These are phyloP conservation scores for Gobionotothen gibberifrons DNA, from an alignment of 2,797 vertebrate genomes.

Conservation along the genomic window DNA sequence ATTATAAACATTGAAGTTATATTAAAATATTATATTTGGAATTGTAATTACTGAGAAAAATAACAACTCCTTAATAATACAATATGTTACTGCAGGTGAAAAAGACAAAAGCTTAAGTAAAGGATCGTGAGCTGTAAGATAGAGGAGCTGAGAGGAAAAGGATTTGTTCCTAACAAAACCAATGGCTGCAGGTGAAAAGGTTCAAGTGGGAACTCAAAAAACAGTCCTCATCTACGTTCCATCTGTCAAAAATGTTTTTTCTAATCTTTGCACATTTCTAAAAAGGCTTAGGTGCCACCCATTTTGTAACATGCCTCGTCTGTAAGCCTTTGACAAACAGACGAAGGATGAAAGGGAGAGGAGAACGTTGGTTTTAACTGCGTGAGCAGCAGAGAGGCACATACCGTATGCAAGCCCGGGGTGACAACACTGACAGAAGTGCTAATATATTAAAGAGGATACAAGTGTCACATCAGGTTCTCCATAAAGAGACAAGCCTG, in stretches of 20 bases:
- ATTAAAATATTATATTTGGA: not conserved
- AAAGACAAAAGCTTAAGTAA: not conserved
- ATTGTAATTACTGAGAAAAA: not conserved
- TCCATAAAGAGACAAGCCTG: conserved; percentile 5
- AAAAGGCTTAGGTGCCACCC: not conserved
- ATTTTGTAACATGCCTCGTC: conserved; percentile 9
- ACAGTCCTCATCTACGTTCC: conserved; percentile 17
- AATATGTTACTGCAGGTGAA: not conserved
- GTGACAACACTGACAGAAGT: conserved; percentile 35
- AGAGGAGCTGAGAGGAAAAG: not conserved
- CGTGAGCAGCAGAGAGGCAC: conserved; percentile 11
- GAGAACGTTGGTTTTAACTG: conserved; percentile 20
- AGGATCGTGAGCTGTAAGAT: conserved; percentile 13
- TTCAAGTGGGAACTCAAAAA: conserved; percentile 25
- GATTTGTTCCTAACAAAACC: conserved; percentile 10
- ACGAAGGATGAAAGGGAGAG: conserved; percentile 12
- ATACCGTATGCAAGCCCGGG: conserved; percentile 6
- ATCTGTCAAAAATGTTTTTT: conserved; percentile 39
- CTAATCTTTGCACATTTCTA: conserved; percentile 20
- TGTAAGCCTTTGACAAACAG: conserved; percentile 28
- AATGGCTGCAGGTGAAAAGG: conserved; percentile 43
- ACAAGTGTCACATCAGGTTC: conserved; percentile 17
- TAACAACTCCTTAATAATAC: not conserved
- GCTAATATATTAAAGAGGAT: conserved; percentile 26
- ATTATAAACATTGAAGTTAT: not conserved